phyloP scores from a whole-genome alignment of 2,113 vertebrate species.

The Plecturocebus donacophilus region DNA sequence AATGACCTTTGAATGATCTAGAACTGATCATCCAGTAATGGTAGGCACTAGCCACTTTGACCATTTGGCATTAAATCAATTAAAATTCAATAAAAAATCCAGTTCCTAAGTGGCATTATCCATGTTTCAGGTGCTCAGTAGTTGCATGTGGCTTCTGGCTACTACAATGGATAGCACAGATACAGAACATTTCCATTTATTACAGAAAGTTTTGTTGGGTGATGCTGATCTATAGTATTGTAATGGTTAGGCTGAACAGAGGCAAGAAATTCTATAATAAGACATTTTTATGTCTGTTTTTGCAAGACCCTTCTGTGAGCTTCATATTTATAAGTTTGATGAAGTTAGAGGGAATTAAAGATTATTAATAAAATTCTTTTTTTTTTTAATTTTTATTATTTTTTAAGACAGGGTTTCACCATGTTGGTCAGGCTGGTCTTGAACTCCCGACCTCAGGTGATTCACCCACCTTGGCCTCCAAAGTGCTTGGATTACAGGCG shows the following conservation, averaged over 20 bases:
- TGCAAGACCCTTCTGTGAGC: neutral
- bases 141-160: neutral
- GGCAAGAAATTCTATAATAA: constrained; percentile 15
- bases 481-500: no score
- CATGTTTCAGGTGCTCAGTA: neutral
- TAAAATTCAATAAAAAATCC: neutral
- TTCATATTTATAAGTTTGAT: constrained; percentile 1
- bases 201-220: neutral
- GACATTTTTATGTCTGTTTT: neutral
- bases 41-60: neutral
- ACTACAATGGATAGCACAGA: neutral
- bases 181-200: neutral
- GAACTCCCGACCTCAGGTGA: no score
- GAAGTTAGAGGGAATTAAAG: neutral
- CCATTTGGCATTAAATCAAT: neutral
- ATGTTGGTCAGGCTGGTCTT: no score
- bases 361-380: no score
- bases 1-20: neutral
- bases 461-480: no score
- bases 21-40: neutral
- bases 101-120: neutral
- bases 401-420: no score
- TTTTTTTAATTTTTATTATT: no score
- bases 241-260: neutral
- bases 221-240: neutral